These are phyloP conservation scores for Agrotis puta DNA, from an alignment of 2,888 invertebrate species.

Conservation along the genomic window DNA sequence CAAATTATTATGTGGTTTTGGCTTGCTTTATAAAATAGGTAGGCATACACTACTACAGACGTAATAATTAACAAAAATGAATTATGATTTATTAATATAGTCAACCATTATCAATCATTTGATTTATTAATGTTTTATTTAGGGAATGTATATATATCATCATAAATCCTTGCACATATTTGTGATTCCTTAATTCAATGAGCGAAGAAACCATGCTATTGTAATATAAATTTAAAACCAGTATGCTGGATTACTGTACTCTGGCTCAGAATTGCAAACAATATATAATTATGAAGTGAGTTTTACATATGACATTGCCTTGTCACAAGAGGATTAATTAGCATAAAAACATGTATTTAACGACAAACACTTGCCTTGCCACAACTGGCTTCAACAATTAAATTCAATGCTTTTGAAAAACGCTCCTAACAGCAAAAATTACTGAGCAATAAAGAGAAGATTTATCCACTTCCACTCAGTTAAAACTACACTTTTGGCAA, in stretches of 20 bases:
- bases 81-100: too few relatives aligned
- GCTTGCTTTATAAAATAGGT: too few relatives aligned
- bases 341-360: conserved; percentile 39
- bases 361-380: background rate
- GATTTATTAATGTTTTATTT: background rate
- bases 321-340: conserved; percentile 23
- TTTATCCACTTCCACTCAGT: background rate
- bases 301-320: conserved; percentile 42
- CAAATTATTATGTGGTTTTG: too few relatives aligned
- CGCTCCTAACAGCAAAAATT: conserved; percentile 7
- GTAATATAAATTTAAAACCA: background rate
- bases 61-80: too few relatives aligned
- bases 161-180: background rate
- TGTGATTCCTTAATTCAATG: background rate
- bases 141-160: background rate
- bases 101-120: background rate
- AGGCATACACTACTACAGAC: too few relatives aligned
- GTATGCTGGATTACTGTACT: background rate
- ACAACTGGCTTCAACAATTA: conserved; percentile 1
- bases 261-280: background rate
- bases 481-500: background rate
- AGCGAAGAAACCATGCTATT: background rate
- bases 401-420: conserved; percentile 25
- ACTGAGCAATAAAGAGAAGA: background rate
- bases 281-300: conserved; percentile 7